These are phyloP conservation scores for Cossypha niveicapilla DNA, from an alignment of 2,797 vertebrate genomes.

Conservation along the genomic window DNA sequence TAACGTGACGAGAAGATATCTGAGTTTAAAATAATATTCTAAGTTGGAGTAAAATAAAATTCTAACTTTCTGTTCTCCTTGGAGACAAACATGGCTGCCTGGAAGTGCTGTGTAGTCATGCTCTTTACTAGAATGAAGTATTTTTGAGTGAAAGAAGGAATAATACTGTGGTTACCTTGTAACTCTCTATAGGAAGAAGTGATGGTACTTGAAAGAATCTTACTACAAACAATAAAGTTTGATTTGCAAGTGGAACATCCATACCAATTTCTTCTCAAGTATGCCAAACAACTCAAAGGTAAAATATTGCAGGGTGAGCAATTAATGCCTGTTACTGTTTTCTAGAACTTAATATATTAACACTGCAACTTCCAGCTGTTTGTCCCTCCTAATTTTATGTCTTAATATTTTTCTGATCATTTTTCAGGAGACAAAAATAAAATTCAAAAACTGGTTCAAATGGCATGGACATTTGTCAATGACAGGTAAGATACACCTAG, in stretches of 20 bases:
- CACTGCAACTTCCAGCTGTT: not conserved
- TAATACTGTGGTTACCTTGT: not conserved
- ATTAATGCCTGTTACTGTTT: not conserved
- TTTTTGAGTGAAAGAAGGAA: not conserved
- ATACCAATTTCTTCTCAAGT: slow-evolving; percentile 94
- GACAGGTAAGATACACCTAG: slow-evolving; percentile 82
- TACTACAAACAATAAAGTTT: slow-evolving; percentile 97
- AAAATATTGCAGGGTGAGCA: slow-evolving; percentile 2
- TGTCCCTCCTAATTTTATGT: not conserved
- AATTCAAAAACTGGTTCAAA: slow-evolving; percentile 93
- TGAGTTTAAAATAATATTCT: not conserved
- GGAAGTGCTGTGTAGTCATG: not conserved
- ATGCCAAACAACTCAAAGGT: slow-evolving; percentile 99
- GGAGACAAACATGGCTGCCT: not conserved
- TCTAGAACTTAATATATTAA: not conserved
- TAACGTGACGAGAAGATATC: not conserved
- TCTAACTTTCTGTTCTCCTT: not conserved
- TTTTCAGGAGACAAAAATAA: slow-evolving; percentile 92
- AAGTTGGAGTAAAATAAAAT: not conserved
- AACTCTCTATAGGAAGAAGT: slow-evolving; percentile 87
- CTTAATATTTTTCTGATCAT: not conserved
- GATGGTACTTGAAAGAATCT: slow-evolving; percentile 95
- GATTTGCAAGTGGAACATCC: slow-evolving; percentile 97
- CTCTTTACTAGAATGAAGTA: not conserved
- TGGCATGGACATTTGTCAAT: slow-evolving; percentile 98